A percentile compares a stretch with the other conserved stretches of the same genome.
Evolutionary conservation across 35 echinoderm and acorn worm species (phyloP).

Genomic region (Eucidaris tribuloides): DNA sequence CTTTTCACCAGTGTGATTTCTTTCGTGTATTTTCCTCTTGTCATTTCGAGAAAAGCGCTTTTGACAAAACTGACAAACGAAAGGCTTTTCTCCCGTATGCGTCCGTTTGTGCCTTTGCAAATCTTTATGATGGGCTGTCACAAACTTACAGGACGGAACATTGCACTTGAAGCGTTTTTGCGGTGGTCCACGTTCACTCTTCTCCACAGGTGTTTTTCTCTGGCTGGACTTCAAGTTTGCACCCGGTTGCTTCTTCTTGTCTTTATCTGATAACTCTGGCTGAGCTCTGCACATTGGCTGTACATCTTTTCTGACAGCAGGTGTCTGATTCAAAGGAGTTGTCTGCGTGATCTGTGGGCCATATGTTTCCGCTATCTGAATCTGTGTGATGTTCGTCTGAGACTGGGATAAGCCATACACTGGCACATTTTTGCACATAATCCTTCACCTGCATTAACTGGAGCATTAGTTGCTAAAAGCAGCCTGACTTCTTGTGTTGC

Average conservation of each 20-base stretch:
- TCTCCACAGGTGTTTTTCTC: neutral
- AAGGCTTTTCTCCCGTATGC: conserved; percentile 80
- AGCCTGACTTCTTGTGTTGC: conserved; percentile 27
- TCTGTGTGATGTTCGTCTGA: neutral
- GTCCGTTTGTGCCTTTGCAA: conserved; percentile 51
- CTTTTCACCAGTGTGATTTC: conserved; percentile 58
- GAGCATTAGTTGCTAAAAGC: neutral
- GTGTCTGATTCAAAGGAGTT: neutral
- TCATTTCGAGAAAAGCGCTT: conserved; percentile 60
- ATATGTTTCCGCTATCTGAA: neutral
- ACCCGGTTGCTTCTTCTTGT: neutral
- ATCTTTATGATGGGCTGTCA: conserved; percentile 45
- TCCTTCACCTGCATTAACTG: neutral
- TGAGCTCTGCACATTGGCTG: neutral
- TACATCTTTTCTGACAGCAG: neutral
- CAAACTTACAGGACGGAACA: conserved; percentile 26
- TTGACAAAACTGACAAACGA: conserved; percentile 59
- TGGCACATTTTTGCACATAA: neutral
- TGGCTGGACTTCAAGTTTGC: neutral
- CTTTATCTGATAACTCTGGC: neutral
- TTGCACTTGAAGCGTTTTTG: conserved; percentile 39
- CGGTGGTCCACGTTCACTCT: neutral
- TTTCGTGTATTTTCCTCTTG: conserved; percentile 62
- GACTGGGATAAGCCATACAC: neutral
- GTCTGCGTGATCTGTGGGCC: neutral